These are phyloP conservation scores for Sinodicranocentrus sp. DNA, from an alignment of 2,888 invertebrate genomes.

Conservation along the genomic window DNA sequence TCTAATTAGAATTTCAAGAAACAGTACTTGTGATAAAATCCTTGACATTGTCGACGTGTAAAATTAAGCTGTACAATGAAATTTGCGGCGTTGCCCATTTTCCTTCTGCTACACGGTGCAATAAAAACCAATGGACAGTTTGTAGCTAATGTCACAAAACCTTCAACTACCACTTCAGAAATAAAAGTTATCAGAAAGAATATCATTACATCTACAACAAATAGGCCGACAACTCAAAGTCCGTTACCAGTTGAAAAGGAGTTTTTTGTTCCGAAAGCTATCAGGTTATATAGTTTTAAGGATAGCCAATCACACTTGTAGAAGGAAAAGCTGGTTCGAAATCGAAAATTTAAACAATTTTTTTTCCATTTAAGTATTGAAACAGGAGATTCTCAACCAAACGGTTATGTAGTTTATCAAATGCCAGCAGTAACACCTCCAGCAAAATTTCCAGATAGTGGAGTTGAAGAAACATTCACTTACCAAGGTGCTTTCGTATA, in stretches of 20 bases:
- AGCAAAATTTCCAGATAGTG: no score
- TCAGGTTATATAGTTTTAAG: no score
- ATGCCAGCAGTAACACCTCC: constrained; percentile 19
- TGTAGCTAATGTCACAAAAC: not conserved
- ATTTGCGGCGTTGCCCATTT: no score
- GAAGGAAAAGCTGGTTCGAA: not conserved
- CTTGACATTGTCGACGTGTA: no score
- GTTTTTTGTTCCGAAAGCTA: no score
- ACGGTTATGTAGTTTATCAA: constrained; percentile 22
- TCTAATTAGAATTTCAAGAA: no score
- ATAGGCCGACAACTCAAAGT: no score
- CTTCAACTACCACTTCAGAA: not conserved
- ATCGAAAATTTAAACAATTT: not conserved
- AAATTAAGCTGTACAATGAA: no score
- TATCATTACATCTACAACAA: not conserved
- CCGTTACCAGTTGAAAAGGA: no score
- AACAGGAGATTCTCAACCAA: not conserved
- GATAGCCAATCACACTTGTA: not conserved
- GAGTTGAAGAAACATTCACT: constrained; percentile 64
- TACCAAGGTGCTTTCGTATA: constrained; percentile 56
- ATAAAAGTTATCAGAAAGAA: not conserved
- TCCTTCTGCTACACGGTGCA: no score
- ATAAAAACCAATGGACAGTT: no score
- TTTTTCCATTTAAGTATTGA: not conserved
- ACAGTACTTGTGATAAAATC: no score